A percentile compares a stretch with the other conserved stretches of the same genome.
Evolutionary conservation across 2,888 invertebrate genomes (phyloP).

Genomic region (Tyria jacobaeae): DNA sequence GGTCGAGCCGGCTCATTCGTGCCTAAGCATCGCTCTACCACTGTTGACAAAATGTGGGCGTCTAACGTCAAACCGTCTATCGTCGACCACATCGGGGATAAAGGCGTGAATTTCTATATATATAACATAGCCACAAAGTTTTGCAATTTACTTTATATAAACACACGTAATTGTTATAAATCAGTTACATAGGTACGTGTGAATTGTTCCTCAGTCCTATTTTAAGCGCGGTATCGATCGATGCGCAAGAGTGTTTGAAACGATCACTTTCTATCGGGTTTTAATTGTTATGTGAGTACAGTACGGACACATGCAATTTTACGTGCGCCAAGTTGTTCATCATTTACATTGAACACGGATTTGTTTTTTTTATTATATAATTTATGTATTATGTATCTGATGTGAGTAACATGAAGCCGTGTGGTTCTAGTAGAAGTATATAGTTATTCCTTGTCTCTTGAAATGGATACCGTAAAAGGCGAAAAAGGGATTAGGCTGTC

Average conservation of each 20-base stretch:
- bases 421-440: no score
- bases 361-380: constrained; percentile 45
- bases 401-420: not conserved
- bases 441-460: no score
- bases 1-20: no score
- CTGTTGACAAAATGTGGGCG: no score
- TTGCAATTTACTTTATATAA: constrained; percentile 3
- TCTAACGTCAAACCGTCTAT: no score
- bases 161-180: constrained; percentile 51
- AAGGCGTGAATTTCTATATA: no score
- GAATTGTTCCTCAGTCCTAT: constrained; percentile 74
- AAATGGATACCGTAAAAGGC: no score
- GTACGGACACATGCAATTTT: constrained; percentile 81
- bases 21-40: no score
- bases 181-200: constrained; percentile 70
- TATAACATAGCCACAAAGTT: no score
- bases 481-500: no score
- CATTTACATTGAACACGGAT: constrained; percentile 71
- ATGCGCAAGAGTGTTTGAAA: constrained; percentile 69
- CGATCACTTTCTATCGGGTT: constrained; percentile 83
- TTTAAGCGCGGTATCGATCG: constrained; percentile 66
- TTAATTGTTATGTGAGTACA: constrained; percentile 83
- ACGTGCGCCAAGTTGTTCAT: constrained; percentile 79
- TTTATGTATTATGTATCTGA: not conserved
- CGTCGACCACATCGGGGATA: no score